Evolutionary conservation across 1,140 invertebrate genomes (phyloP), one percentile per base, ranked within the genome.

Genomic region (Apis florea): DNA sequence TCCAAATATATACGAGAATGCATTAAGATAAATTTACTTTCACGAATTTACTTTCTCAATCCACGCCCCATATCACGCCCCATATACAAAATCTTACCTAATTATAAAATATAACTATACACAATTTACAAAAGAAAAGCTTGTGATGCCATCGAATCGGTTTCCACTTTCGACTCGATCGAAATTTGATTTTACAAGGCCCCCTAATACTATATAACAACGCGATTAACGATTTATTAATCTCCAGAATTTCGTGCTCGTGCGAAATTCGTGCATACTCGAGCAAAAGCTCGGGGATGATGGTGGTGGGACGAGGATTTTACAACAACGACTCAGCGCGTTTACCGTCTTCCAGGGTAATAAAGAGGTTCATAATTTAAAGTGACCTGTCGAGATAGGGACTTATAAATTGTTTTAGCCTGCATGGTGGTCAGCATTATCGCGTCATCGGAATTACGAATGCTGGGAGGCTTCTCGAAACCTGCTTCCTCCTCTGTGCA

Each of bases 361-460:
- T 91, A 90, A 91, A 91, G 90, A 88, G 90, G 79, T 90, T 88
- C 87, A 87, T 90, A 91, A 91, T 91, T 91, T 90, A 89, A 90
- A 91, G 83, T 86, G 87, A 89, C 83, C 89, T 85, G 88, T 90
- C 87, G 53, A 90, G 90, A 90, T 91, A 91, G 80, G 85, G 68
- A 89, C 87, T 89, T 91, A 91, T 91, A 91, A 91, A 91, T 90
- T 89, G 90, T 90, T 91, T 90, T 80, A 84, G 89, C 79, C 83
- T 84, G 83, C 82, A 87, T 82, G 79, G 75, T 85, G 90, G 88
- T 90, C 86, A 88, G 88, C 84, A 90, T 90, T 91, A 91, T 91
- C 90, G 90, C 83, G 85, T 90, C 87, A 91, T 91, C 90, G 83
- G 85, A 85, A 90, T 90, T 89, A 90, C 89, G 89, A 90, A 86